Conservation (phyloP, 53 echinoderm and acorn worm species). For the Actinopyga echinites region DNA sequence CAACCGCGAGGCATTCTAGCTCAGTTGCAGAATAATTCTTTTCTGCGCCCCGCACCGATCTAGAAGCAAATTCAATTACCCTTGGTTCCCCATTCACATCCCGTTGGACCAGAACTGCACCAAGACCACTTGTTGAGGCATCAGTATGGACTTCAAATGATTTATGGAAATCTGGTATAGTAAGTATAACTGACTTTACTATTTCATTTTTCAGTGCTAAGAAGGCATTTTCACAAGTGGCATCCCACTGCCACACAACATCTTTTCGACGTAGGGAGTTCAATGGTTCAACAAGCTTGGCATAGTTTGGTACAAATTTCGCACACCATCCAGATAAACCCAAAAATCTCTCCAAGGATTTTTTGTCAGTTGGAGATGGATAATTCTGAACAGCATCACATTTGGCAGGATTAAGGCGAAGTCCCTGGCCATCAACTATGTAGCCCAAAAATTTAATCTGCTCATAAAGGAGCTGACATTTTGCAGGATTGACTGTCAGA, state of each 20-base stretch:
- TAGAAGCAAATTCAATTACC: constrained; percentile 44
- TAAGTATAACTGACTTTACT: constrained; percentile 44
- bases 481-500: constrained; percentile 52
- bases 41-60: constrained; percentile 22
- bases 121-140: constrained; percentile 35
- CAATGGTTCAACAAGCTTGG: constrained; percentile 22
- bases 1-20: too few species aligned
- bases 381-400: constrained; percentile 14
- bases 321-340: too few species aligned
- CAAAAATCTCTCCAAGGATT: constrained; percentile 30
- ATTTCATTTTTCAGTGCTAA: background rate
- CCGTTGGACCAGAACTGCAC: constrained; percentile 31
- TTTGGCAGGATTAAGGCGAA: constrained; percentile 9
- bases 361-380: background rate
- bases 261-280: constrained; percentile 32
- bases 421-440: constrained; percentile 8
- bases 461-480: constrained; percentile 32
- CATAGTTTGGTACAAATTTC: constrained; percentile 31
- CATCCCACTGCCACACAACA: constrained; percentile 29
- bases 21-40: too few species aligned
- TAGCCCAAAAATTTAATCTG: constrained; percentile 46
- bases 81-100: constrained; percentile 7
- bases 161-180: constrained; percentile 34
- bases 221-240: constrained; percentile 34
- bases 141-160: too few species aligned